Evolutionary conservation across 2,888 invertebrate species (phyloP).

Genomic region (Protodeltote pygarga): DNA sequence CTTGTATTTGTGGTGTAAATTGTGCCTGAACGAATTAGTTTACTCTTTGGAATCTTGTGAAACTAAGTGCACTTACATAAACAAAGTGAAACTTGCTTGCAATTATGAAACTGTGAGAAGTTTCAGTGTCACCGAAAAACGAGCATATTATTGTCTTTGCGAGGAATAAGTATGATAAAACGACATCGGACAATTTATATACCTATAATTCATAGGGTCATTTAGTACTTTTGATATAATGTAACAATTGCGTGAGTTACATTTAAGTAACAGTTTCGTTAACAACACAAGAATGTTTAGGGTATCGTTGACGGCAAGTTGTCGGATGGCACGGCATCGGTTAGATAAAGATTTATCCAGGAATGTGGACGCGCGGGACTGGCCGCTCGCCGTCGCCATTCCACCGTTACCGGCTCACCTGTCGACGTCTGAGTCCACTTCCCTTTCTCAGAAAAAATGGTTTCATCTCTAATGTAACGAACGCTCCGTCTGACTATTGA

Average conservation of each 20-base stretch:
- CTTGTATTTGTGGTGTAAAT: too few relatives aligned
- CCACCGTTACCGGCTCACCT: slow-evolving; percentile 61
- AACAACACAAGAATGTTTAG: slow-evolving; percentile 34
- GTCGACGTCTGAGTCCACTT: slow-evolving; percentile 56
- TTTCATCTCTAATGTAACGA: slow-evolving; percentile 41
- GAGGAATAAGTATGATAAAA: too few relatives aligned
- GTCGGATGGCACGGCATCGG: slow-evolving; percentile 38
- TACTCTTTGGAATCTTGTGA: too few relatives aligned
- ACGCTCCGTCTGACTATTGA: slow-evolving; percentile 33
- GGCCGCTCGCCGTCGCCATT: slow-evolving; percentile 54
- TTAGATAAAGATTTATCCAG: slow-evolving; percentile 63
- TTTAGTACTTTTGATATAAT: too few relatives aligned
- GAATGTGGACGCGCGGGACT: slow-evolving; percentile 61
- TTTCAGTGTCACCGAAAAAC: too few relatives aligned
- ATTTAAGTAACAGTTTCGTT: slow-evolving; percentile 20
- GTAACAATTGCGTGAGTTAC: slow-evolving; percentile 26
- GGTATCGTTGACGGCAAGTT: slow-evolving; percentile 28
- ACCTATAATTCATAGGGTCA: too few relatives aligned
- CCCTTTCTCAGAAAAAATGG: slow-evolving; percentile 53
- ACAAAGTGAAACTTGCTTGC: too few relatives aligned
- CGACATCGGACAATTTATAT: too few relatives aligned
- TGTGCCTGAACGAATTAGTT: too few relatives aligned
- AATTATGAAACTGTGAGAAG: too few relatives aligned
- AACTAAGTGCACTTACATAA: too few relatives aligned
- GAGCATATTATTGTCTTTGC: too few relatives aligned